These are phyloP conservation scores for Volucella zonaria DNA, from an alignment of 2,888 invertebrate species.

Conservation along the genomic window DNA sequence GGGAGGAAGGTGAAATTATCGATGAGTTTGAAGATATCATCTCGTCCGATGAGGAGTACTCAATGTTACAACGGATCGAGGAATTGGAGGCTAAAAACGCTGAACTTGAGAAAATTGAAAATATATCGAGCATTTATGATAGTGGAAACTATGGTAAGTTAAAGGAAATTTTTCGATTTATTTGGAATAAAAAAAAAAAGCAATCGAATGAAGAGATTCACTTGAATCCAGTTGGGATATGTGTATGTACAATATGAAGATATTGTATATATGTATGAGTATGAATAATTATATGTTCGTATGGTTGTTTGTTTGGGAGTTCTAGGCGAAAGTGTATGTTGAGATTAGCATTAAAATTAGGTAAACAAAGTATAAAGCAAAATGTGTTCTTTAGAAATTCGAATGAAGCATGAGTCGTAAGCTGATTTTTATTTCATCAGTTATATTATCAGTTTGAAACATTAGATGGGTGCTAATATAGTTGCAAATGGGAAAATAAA, in stretches of 20 bases:
- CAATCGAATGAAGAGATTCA: not conserved
- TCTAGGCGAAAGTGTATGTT: too few relatives aligned
- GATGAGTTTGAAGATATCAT: constrained; percentile 82
- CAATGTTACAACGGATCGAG: constrained; percentile 80
- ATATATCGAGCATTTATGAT: constrained; percentile 78
- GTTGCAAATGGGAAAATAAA: too few relatives aligned
- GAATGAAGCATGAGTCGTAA: not conserved
- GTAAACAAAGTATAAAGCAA: constrained; percentile 42
- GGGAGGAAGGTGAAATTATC: constrained; percentile 82
- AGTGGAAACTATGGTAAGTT: constrained; percentile 78
- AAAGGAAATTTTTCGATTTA: not conserved
- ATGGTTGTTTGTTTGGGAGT: too few relatives aligned
- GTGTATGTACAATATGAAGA: too few relatives aligned
- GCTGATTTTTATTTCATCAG: too few relatives aligned
- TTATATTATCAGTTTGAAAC: too few relatives aligned
- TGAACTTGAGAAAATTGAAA: constrained; percentile 81
- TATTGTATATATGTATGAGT: too few relatives aligned
- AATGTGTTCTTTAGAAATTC: not conserved
- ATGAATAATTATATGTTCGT: not conserved
- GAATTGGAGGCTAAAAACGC: constrained; percentile 82
- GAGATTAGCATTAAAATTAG: not conserved
- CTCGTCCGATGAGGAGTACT: constrained; percentile 82
- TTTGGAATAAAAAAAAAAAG: not conserved
- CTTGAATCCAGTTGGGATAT: too few relatives aligned
- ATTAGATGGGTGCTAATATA: too few relatives aligned